Conservation (phyloP, 2,113 vertebrate genomes). For the Heliornis fulica region DNA sequence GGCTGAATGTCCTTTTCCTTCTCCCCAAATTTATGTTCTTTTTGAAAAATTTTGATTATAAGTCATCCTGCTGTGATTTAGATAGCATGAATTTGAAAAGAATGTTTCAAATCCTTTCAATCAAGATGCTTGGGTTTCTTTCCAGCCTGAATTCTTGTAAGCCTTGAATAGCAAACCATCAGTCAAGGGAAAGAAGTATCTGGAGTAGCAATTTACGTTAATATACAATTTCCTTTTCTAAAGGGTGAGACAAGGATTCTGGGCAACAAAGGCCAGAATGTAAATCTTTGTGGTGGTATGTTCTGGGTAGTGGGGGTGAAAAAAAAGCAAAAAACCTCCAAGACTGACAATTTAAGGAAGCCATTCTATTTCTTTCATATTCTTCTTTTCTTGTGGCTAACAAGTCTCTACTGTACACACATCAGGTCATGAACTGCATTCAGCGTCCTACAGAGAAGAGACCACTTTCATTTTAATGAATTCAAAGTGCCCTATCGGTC, state of each 20-base stretch:
- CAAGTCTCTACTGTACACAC: neutral
- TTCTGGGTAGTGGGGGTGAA: neutral
- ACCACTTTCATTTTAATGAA: neutral
- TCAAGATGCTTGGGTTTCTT: slow-evolving; percentile 34
- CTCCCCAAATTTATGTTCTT: slow-evolving; percentile 52
- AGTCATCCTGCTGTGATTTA: slow-evolving; percentile 48
- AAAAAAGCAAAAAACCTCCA: neutral
- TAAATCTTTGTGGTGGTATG: neutral
- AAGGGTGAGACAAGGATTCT: slow-evolving; percentile 14
- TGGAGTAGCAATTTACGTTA: slow-evolving; percentile 34
- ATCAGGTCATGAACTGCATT: neutral
- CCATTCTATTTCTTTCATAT: neutral
- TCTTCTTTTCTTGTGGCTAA: neutral
- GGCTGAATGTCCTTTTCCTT: slow-evolving; percentile 46
- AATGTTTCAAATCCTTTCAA: slow-evolving; percentile 54
- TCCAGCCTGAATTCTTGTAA: slow-evolving; percentile 20
- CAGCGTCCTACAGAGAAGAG: neutral
- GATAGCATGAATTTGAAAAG: slow-evolving; percentile 31
- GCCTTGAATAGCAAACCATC: slow-evolving; percentile 43
- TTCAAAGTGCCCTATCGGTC: neutral
- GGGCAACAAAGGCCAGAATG: neutral
- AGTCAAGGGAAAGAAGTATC: slow-evolving; percentile 10
- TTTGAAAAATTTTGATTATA: slow-evolving; percentile 59
- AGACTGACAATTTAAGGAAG: neutral
- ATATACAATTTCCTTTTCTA: slow-evolving; percentile 44